Base-by-base conservation (phyloP, 2,797 vertebrate species). In the Euthynnus affinis region DNA sequence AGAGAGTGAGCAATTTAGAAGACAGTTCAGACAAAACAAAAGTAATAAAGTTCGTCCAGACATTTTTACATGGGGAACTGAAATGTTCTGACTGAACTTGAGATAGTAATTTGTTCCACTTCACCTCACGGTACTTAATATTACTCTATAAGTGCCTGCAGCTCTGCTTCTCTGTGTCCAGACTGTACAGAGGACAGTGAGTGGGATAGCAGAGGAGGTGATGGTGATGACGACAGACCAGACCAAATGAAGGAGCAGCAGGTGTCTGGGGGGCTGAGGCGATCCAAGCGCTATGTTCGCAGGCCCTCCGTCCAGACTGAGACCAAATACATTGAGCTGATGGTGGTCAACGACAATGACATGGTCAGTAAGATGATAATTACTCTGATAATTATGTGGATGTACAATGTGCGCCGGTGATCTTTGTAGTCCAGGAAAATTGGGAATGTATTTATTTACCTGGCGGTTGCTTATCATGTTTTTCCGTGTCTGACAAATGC, bases 311-410 rank as follows among this genome's bases (percentile, higher is more conserved):
- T 98, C 46, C 97, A 98, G 91, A 97, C 96, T 1, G 98, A 99
- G 95, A 99, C 97, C 93, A 99, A 99, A 94, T 99, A 98, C 55
- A 96, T 99, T 42, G 98, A 99, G 92, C 90, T 99, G 93, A 97
- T 98, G 57, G 96, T 99, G 78, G 96, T 99, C 90, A 99, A 99
- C 1, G 98, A 99, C 93, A 96, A 97, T 1, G 96, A 97, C 8
- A 91, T 94, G 88, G 93, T 93, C 82, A 91, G 91, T 75, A 56
- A 15, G 55, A 63, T 27, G 1, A 4, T 7, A 2, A n/a, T 9
- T 25, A 56, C 15, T 9, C 14, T 55, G 34, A 2, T 25, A 32
- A 46, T 52, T 27, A 51, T 46, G 25, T 46, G 42, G 22, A 71
- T 6, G 7, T 61, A 20, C 5, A 17, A 32, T 69, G 5, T 49